Percentiles rank a stretch among this genome's conserved stretches.
These are phyloP conservation scores for Atta colombica DNA, from an alignment of 1,140 invertebrate species.

Conservation along the genomic window DNA sequence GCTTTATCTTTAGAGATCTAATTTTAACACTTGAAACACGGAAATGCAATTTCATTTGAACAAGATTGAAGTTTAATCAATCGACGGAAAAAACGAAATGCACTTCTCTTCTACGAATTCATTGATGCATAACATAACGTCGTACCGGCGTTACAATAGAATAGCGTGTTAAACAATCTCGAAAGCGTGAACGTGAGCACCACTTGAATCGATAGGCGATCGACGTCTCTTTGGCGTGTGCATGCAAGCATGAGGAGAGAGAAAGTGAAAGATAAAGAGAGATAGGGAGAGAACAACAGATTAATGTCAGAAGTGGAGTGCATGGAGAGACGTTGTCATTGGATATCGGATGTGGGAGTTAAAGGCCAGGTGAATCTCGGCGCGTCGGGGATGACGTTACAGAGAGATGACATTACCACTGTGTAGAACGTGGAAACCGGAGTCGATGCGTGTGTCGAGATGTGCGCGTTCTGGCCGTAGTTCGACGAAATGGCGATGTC, in stretches of 20 bases:
- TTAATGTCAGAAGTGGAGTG: slow-evolving; percentile 65
- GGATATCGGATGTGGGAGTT: slow-evolving; percentile 67
- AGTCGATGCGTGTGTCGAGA: slow-evolving; percentile 58
- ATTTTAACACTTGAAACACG: background rate
- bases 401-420: slow-evolving; percentile 76
- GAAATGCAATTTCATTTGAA: background rate
- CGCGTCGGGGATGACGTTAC: slow-evolving; percentile 73
- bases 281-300: slow-evolving; percentile 53
- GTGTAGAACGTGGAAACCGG: slow-evolving; percentile 71
- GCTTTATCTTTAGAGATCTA: background rate
- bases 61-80: background rate
- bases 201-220: slow-evolving; percentile 60
- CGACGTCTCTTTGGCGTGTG: slow-evolving; percentile 47
- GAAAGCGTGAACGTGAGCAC: slow-evolving; percentile 34
- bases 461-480: background rate
- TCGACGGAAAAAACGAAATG: background rate
- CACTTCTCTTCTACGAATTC: slow-evolving; percentile 11
- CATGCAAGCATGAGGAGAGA: slow-evolving; percentile 33
- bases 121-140: background rate
- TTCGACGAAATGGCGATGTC: slow-evolving; percentile 36
- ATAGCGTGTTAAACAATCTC: slow-evolving; percentile 35
- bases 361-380: slow-evolving; percentile 75
- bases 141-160: background rate
- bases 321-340: slow-evolving; percentile 68
- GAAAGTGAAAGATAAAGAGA: slow-evolving; percentile 20